Conservation (phyloP, 1,140 invertebrate genomes). For the Zaprionus camerounensis region DNA sequence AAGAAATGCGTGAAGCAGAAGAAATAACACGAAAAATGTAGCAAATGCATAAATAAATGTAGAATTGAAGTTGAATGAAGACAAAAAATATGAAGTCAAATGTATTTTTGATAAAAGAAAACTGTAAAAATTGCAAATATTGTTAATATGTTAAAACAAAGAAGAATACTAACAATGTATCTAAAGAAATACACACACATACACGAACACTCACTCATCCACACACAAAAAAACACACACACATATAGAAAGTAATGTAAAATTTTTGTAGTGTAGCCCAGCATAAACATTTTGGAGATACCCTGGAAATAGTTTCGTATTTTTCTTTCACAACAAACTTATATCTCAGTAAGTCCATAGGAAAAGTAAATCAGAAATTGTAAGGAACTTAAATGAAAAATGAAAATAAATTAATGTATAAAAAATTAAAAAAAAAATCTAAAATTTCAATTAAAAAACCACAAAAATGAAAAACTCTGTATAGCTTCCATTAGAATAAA, state of each 20-base stretch:
- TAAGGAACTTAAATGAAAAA: conserved; percentile 29
- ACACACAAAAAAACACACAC: conserved; percentile 16
- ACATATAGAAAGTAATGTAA: conserved; percentile 31
- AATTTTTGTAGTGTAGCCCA: conserved; percentile 29
- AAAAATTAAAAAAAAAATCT: conserved; percentile 9
- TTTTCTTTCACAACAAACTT: conserved; percentile 19
- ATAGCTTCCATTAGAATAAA: conserved; percentile 68
- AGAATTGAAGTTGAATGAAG: conserved; percentile 52
- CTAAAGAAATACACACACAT: conserved; percentile 39
- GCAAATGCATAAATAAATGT: conserved; percentile 52
- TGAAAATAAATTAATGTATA: conserved; percentile 13
- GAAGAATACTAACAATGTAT: conserved; percentile 42
- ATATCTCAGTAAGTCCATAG: conserved; percentile 37
- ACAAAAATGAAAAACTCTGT: conserved; percentile 35
- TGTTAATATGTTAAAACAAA: conserved; percentile 52
- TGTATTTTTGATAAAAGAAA: conserved; percentile 74
- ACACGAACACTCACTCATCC: conserved; percentile 7
- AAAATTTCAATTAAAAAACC: conserved; percentile 12
- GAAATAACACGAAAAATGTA: conserved; percentile 46
- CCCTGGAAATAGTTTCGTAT: conserved; percentile 26
- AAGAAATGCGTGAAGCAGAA: conserved; percentile 47
- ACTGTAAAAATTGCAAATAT: conserved; percentile 44
- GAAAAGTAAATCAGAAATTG: conserved; percentile 32
- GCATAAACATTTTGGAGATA: conserved; percentile 22
- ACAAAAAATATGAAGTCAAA: conserved; percentile 54